Base-by-base conservation (phyloP, 2,888 invertebrate genomes). In the Melanotus villosus region DNA sequence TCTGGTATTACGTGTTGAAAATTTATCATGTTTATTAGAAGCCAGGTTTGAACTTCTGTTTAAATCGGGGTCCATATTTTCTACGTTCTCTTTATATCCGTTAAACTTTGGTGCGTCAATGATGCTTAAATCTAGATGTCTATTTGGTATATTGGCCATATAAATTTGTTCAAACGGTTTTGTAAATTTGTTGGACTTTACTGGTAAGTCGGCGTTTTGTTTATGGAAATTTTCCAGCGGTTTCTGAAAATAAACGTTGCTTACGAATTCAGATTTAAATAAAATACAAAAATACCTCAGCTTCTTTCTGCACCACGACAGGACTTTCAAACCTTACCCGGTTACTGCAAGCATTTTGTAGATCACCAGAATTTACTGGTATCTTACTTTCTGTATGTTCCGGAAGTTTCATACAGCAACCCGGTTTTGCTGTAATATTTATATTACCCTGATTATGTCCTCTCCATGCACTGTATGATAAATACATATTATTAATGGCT, bases 81-180 rank as follows among this genome's bases (percentile, higher is more conserved):
- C 70, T 19, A 66, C 26, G 41, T 52, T 54, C 7, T 26, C 58
- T 23, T 32, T 57, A 6, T 6, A 18, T 12, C n/a, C 19, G 21
- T 1, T 30, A 50, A 10, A 4, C 16, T 41, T 65, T 12, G 18
- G 23, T n/a, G 77, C 41, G 65, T 84, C 83, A 59, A 84, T 78
- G 26, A 84, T 68, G 74, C 84, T 84, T 62, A 84, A 78, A 77
- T 85, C 85, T 59, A 85, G 74, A 41, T 82, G 78, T 62, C 82
- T 75, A 73, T 80, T 84, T 19, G 85, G 84, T 30, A 84, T 78
- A 71, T 84, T 84, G 9, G 82, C 82, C 81, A 84, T 79, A 71
- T 84, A 84, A 56, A 84, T 80, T 75, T 84, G 78, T 66, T 83
- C 80, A 75, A 84, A 84, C 36, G 76, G 78, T 68, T 78, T 77